phyloP scores from a whole-genome alignment of 2,888 invertebrate species.

The Patella pellucida region DNA sequence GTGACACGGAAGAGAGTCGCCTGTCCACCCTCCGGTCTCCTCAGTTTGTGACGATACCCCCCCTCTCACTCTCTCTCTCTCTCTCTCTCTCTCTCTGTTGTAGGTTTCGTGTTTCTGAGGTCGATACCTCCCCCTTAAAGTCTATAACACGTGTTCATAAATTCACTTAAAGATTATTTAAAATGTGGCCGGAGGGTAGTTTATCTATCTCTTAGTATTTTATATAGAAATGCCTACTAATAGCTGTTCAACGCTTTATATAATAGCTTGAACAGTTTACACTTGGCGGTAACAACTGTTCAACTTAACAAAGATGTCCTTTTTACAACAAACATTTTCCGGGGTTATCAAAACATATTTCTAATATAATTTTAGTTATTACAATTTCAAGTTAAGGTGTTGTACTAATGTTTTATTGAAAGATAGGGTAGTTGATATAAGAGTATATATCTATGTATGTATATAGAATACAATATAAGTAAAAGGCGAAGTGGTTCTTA shows the following conservation, averaged over 20 bases:
- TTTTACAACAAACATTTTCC: neutral
- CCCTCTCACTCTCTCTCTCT: conserved; percentile 20
- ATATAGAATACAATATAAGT: conserved; percentile 3
- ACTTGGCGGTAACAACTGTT: conserved; percentile 3
- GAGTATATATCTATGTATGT: conserved; percentile 4
- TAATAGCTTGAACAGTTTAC: neutral
- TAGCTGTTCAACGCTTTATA: no score
- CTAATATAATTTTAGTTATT: conserved; percentile 5
- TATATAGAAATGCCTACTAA: no score
- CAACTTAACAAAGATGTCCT: conserved; percentile 3
- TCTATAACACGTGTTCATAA: neutral
- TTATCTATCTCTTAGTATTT: no score
- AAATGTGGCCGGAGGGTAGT: no score
- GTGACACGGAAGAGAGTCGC: no score
- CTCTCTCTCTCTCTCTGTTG: conserved; percentile 12
- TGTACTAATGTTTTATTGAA: neutral
- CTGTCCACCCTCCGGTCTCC: no score
- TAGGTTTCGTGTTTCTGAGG: neutral
- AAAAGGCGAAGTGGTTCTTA: neutral
- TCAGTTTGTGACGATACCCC: neutral
- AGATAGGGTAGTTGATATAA: neutral
- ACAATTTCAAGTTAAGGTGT: neutral
- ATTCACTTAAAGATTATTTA: neutral
- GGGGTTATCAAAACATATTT: neutral
- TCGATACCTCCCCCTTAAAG: neutral